Base-by-base conservation (phyloP, 2,797 vertebrate species). In the Myotis vivesi region DNA sequence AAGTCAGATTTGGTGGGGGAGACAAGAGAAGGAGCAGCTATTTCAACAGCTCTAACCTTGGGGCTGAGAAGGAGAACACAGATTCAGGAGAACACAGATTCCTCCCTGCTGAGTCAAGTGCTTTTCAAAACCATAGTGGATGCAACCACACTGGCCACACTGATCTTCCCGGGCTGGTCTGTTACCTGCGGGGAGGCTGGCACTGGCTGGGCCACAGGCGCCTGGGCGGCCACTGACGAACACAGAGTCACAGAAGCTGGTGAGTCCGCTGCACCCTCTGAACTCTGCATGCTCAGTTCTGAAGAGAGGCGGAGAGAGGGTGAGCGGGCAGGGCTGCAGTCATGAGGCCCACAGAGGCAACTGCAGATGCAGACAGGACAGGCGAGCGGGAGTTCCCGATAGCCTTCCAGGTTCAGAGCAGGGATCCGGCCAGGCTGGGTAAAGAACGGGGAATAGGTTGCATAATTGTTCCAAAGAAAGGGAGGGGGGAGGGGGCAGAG, bases 141-240 rank as follows among this genome's bases (percentile, higher is more conserved):
- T 1, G 13, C 0, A 17, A 41, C 33, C 1, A 6, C 13, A 4
- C 46, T 36, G 64, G 73, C 30, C 3, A 13, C 51, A 23, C 22
- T 28, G 73, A 69, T 10, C 51, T n/a, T 17, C 66, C 84, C 87
- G 23, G 51, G 57, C 69, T 38, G 92, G 46, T 69, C 55, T 28
- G 8, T 80, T 92, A 99, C 99, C 99, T 99, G 99, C 95, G 99
- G 99, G 2, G 99, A 99, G 2, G 99, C 99, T 33, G 99, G 99
- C 84, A 99, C 99, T 0, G 99, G 98, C 97, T 99, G 99, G 94
- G 99, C 99, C 62, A 99, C 99, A 0, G 99, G 99, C 0, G 99
- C 99, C 96, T 99, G 99, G 91, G 99, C 98, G 6, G 99, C 98
- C 6, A 99, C 99, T 4, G 99, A 98, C 0, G 99, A 98, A 94